These are phyloP conservation scores for Epinephelus coioides DNA, from an alignment of 2,797 vertebrate species.

Conservation along the genomic window DNA sequence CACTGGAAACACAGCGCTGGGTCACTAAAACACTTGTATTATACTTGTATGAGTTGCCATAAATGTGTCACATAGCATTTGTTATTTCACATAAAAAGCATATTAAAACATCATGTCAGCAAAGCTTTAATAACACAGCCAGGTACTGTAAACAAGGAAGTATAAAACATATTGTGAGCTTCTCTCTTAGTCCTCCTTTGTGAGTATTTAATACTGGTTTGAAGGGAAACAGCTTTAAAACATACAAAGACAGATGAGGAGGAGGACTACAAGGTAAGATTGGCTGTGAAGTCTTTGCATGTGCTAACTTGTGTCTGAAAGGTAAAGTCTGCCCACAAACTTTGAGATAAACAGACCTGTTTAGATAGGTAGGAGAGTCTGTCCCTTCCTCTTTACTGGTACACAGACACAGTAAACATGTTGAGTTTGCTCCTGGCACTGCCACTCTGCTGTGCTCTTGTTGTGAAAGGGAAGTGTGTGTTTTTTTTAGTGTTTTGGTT, in stretches of 20 bases:
- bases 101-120: neutral
- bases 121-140: neutral
- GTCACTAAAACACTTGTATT: no score
- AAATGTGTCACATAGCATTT: no score
- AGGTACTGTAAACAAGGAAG: neutral
- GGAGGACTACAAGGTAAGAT: neutral
- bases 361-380: constrained; percentile 21
- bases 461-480: neutral
- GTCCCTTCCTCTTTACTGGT: neutral
- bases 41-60: no score
- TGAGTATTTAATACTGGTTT: neutral
- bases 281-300: constrained; percentile 1
- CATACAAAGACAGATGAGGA: neutral
- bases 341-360: constrained; percentile 30
- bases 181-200: neutral
- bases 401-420: constrained; percentile 28
- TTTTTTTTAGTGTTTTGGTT: constrained; percentile 1
- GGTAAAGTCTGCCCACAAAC: neutral
- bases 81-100: no score
- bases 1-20: no score
- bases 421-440: constrained; percentile 36
- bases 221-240: neutral
- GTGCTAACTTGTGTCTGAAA: neutral
- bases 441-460: constrained; percentile 9
- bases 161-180: neutral